Percentiles rank a stretch among this genome's conserved stretches.
Evolutionary conservation across 2,113 vertebrate genomes (phyloP).

Genomic region (Anseranas semipalmata): DNA sequence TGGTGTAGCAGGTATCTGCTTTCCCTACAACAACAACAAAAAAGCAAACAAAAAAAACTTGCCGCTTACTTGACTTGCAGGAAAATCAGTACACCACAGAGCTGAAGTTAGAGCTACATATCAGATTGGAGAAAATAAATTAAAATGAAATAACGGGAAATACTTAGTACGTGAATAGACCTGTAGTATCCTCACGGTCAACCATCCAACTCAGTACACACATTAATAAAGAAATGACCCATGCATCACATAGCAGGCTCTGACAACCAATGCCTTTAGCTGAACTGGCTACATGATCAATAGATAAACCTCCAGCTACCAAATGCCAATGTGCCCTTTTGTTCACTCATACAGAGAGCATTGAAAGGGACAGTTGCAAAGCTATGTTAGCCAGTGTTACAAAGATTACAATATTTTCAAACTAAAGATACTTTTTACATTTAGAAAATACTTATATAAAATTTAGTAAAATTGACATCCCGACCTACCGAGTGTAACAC

Average conservation of each 20-base stretch:
- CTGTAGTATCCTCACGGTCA: background rate
- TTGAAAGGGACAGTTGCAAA: background rate
- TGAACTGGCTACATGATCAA: background rate
- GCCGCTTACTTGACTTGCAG: background rate
- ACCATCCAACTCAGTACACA: constrained; percentile 12
- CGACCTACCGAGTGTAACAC: background rate
- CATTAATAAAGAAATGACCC: background rate
- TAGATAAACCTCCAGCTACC: background rate
- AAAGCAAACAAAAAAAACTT: background rate
- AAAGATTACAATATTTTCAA: constrained; percentile 44
- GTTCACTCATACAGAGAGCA: background rate
- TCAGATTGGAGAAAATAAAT: constrained; percentile 50
- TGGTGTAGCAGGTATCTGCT: background rate
- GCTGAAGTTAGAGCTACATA: background rate
- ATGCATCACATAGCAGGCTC: constrained; percentile 3
- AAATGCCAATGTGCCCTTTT: background rate
- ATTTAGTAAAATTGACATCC: background rate
- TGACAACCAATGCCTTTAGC: background rate
- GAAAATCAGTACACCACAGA: background rate
- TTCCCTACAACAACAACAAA: background rate
- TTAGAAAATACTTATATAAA: constrained; percentile 60
- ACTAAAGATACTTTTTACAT: constrained; percentile 51
- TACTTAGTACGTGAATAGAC: constrained; percentile 11
- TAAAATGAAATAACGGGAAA: constrained; percentile 26
- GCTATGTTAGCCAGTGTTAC: constrained; percentile 34